phyloP scores from a whole-genome alignment of 2,888 invertebrate species.

The Andrena trimmerana region DNA sequence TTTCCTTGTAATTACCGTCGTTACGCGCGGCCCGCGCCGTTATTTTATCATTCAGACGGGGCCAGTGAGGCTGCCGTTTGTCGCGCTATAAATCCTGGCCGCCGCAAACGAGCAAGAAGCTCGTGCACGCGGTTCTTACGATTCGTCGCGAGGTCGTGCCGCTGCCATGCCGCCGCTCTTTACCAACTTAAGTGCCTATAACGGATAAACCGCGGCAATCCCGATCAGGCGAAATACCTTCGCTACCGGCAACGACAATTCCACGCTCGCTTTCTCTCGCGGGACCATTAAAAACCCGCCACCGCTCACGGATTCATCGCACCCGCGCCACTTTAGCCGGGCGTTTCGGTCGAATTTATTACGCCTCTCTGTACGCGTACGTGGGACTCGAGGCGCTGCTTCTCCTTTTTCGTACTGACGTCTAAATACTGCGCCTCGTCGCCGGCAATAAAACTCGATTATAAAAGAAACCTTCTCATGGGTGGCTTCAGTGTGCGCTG shows the following conservation, averaged over 20 bases:
- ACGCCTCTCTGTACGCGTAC: slow-evolving; percentile 19
- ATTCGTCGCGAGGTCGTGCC: slow-evolving; percentile 38
- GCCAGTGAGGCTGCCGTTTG: slow-evolving; percentile 31
- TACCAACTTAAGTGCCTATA: slow-evolving; percentile 54
- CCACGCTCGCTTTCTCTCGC: slow-evolving; percentile 65
- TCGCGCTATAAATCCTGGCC: slow-evolving; percentile 55
- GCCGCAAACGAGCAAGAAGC: slow-evolving; percentile 63
- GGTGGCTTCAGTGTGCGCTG: not conserved
- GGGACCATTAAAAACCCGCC: slow-evolving; percentile 51
- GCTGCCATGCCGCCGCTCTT: slow-evolving; percentile 32
- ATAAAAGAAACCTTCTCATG: slow-evolving; percentile 15
- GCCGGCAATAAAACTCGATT: slow-evolving; percentile 14
- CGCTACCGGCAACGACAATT: slow-evolving; percentile 46
- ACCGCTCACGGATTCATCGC: slow-evolving; percentile 52
- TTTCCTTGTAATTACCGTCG: slow-evolving; percentile 58
- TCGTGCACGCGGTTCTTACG: slow-evolving; percentile 46
- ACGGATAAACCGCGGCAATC: slow-evolving; percentile 62
- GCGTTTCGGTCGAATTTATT: slow-evolving; percentile 64
- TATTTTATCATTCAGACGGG: slow-evolving; percentile 55
- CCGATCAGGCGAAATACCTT: slow-evolving; percentile 54
- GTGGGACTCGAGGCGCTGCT: slow-evolving; percentile 9
- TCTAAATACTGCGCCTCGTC: slow-evolving; percentile 30
- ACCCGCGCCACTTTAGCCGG: slow-evolving; percentile 49
- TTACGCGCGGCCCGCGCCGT: slow-evolving; percentile 32
- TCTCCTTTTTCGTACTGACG: slow-evolving; percentile 18